These are phyloP conservation scores for Drepana falcataria DNA, from an alignment of 2,888 invertebrate species.

Conservation along the genomic window DNA sequence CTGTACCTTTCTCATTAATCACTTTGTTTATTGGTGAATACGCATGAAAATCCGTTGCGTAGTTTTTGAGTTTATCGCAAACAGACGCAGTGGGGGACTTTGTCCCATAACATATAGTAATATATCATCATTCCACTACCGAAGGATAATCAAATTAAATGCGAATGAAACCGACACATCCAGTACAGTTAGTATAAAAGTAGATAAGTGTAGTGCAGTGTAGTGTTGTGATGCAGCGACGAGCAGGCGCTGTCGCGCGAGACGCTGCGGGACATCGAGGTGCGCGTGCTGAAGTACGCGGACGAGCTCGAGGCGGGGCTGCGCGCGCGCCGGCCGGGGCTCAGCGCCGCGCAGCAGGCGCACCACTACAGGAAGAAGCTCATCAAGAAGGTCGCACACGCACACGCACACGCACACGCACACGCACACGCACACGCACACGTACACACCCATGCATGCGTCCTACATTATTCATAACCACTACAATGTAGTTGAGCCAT, in stretches of 20 bases:
- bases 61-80: too few species aligned
- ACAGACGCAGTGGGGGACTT: too few species aligned
- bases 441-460: too few species aligned
- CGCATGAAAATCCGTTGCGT: too few species aligned
- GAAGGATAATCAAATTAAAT: too few species aligned
- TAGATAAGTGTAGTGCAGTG: slow-evolving; percentile 1
- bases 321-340: slow-evolving; percentile 83
- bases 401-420: slow-evolving; percentile 30
- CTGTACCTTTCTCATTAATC: too few species aligned
- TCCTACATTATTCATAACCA: too few species aligned
- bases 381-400: slow-evolving; percentile 88
- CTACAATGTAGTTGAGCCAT: too few species aligned
- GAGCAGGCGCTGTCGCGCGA: slow-evolving; percentile 81
- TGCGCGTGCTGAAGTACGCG: slow-evolving; percentile 96
- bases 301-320: slow-evolving; percentile 95
- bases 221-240: slow-evolving; percentile 27
- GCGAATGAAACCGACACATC: too few species aligned
- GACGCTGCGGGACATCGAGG: slow-evolving; percentile 93
- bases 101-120: too few species aligned
- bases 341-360: slow-evolving; percentile 89
- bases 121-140: too few species aligned
- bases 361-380: slow-evolving; percentile 94
- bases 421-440: not conserved
- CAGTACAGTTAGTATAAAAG: slow-evolving; percentile 75
- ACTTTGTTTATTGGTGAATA: too few species aligned